Evolutionary conservation across 2,797 vertebrate genomes (phyloP), one percentile per base, ranked within the genome.

Genomic region (Cynodonichthys magdalenae): DNA sequence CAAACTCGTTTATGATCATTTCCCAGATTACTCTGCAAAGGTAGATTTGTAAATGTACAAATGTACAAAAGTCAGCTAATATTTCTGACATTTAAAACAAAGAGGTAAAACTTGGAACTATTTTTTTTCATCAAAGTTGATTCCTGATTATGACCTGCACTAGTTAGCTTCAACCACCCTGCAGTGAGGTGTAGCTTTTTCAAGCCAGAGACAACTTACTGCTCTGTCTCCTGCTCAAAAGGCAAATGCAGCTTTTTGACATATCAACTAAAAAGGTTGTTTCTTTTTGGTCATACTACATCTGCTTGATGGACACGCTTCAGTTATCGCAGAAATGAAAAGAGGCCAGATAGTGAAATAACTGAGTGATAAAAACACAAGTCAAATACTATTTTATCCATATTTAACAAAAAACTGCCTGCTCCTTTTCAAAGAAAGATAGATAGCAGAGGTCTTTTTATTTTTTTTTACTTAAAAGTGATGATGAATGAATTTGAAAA

Each of bases 371-470:
- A 28, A 39, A 39, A 39, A 14, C 2, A 39, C 11, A 39, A 39
- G 36, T 39, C 36, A 14, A 39, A 11, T 39, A 11, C 3, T 39
- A 39, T 39, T 39, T 29, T 53, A 39, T 56, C 42, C 5, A 50
- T 14, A 11, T 14, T 39, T 4, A 39, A 11, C 10, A 3, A 39
- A 39, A 48, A 61, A 36, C 57, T 46, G 48, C 59, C 15, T 31
- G 44, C 15, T 19, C 18, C 41, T 55, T 6, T 19, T 71, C 14
- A 28, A 60, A 61, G 79, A 75, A 69, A 14, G 70, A 74, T 84
- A n/a, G n/a, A n/a, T n/a, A n/a, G n/a, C 70, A 58, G 67, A 72
- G 71, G 65, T 80, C 74, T 76, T 84, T 80, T 31, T 5, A 62
- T 62, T 62, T 82, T 77, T 64, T 79, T 12, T 2, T 45, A 59